A percentile compares a stretch with the other conserved stretches of the same genome.
Conservation (phyloP, 2,113 vertebrate genomes). For the human region DNA sequence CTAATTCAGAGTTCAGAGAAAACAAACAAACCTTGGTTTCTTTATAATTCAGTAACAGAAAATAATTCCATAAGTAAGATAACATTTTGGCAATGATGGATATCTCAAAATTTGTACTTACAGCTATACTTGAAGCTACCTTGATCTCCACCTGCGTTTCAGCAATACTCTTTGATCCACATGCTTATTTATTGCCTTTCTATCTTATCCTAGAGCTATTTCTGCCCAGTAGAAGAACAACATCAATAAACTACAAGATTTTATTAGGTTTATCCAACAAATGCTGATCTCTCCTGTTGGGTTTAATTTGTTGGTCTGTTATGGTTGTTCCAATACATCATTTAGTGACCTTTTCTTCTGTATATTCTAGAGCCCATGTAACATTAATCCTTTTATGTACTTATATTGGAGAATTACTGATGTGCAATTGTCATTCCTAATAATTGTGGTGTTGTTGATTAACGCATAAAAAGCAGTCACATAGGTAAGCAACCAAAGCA, state of each 20-base stretch:
- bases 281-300: conserved; percentile 59
- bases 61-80: conserved; percentile 16
- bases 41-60: conserved; percentile 17
- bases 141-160: conserved; percentile 20
- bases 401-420: conserved; percentile 34
- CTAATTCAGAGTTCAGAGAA: not conserved
- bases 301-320: conserved; percentile 65
- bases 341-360: conserved; percentile 59
- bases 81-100: conserved; percentile 33
- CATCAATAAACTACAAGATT: conserved; percentile 63
- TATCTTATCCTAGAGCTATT: conserved; percentile 26
- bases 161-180: conserved; percentile 36
- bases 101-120: conserved; percentile 21
- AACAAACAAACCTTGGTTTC: not conserved
- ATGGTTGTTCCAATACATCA: conserved; percentile 52
- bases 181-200: conserved; percentile 39
- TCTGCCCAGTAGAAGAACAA: not conserved
- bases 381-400: conserved; percentile 50
- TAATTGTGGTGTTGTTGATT: conserved; percentile 12
- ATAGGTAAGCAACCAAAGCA: not conserved
- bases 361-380: conserved; percentile 7
- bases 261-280: conserved; percentile 70
- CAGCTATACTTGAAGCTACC: not conserved
- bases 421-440: not conserved
- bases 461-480: not conserved